These are phyloP conservation scores for Metopolophium dirhodum DNA, from an alignment of 1,140 invertebrate genomes.

Conservation along the genomic window DNA sequence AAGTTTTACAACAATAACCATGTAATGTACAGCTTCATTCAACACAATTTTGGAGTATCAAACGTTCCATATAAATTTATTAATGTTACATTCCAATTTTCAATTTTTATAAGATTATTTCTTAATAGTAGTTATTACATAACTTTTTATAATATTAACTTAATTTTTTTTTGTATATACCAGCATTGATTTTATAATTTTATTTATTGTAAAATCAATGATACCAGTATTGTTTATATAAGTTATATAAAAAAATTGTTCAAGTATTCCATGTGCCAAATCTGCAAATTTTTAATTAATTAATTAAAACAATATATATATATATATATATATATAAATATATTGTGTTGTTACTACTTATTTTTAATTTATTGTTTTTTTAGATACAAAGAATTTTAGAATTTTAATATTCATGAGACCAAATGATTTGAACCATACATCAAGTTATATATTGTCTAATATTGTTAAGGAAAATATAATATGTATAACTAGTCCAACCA, in stretches of 20 bases:
- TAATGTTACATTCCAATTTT: conserved; percentile 16
- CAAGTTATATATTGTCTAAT: neutral
- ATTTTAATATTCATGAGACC: conserved; percentile 18
- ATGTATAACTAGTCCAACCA: neutral
- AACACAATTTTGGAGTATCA: neutral
- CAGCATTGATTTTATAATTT: neutral
- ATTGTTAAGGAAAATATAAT: neutral
- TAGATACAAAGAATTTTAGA: conserved; percentile 42
- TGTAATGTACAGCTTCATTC: neutral
- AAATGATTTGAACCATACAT: neutral
- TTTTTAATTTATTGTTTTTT: conserved; percentile 21
- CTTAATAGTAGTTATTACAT: neutral
- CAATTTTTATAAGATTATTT: neutral
- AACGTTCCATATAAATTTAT: neutral
- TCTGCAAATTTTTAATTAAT: neutral
- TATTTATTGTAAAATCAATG: neutral
- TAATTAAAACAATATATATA: neutral
- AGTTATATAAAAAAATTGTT: neutral
- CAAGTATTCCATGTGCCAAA: conserved; percentile 27
- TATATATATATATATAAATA: neutral
- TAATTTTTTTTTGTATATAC: neutral
- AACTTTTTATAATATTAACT: neutral
- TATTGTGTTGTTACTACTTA: neutral
- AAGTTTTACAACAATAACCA: neutral
- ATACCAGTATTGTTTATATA: neutral